phyloP scores from a whole-genome alignment of 2,113 vertebrate genomes.

The Cololabis saira region DNA sequence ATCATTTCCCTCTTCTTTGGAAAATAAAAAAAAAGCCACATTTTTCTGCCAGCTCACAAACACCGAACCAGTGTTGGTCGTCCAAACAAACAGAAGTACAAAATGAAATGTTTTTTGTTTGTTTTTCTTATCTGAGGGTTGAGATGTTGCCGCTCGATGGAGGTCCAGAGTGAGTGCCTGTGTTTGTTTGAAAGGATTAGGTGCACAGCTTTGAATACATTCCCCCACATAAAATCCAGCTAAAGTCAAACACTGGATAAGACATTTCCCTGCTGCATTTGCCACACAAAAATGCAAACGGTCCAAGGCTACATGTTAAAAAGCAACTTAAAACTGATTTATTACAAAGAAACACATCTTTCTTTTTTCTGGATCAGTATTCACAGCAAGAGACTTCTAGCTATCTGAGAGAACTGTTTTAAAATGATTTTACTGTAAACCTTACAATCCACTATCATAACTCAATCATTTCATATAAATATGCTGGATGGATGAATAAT shows the following conservation, averaged over 20 bases:
- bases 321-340: conserved; percentile 4
- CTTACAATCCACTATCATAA: conserved; percentile 1
- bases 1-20: conserved; percentile 2
- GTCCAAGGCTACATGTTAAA: background rate
- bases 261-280: conserved; percentile 2
- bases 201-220: conserved; percentile 55
- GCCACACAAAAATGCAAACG: background rate
- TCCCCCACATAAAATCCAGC: conserved; percentile 37
- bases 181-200: conserved; percentile 57
- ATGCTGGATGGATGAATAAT: conserved; percentile 29
- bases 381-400: background rate
- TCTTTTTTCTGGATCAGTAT: background rate
- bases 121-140: conserved; percentile 49
- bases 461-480: conserved; percentile 20
- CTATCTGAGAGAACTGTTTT: background rate
- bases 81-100: conserved; percentile 37
- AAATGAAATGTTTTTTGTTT: conserved; percentile 58
- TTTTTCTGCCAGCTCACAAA: conserved; percentile 7
- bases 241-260: conserved; percentile 40
- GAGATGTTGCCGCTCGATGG: conserved; percentile 42
- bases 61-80: background rate
- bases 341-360: conserved; percentile 8
- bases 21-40: background rate
- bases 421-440: conserved; percentile 11
- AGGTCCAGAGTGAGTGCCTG: conserved; percentile 46